Base-by-base conservation (phyloP, 2,113 vertebrate genomes). In the Megaceryle maxima region DNA sequence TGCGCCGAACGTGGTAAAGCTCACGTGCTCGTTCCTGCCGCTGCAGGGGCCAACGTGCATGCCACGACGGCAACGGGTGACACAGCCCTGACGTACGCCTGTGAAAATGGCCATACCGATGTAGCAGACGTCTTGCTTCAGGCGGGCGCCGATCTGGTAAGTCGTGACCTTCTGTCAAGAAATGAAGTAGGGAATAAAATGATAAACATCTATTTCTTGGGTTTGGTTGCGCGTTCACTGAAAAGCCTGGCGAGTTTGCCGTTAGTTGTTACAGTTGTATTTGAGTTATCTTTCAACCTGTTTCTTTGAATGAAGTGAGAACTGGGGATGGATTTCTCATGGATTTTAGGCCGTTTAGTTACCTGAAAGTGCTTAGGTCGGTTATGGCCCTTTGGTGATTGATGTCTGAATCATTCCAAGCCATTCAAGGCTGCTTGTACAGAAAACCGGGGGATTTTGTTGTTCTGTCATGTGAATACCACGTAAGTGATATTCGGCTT, bases 41-140 rank as follows among this genome's bases (percentile, higher is more conserved):
- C 77, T 92, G 6, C 90, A 99, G 99, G 99, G 93, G 99, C 99
- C 69, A 99, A 99, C 9, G 99, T 99, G 79, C 99, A 99, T 8
- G 99, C 99, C 57, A 99, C 99, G 48, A 99, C 99, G 60, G 99
- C 99, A 22, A 99, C 99, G 4, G 99, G 99, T 15, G 99, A 99
- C 97, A 99, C 99, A 6, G 99, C 99, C 2, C 97, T 99, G 96
- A 99, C 99, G 1, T 99, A 99, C 0, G 99, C 99, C 24, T 99
- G 99, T 97, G 99, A 99, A 97, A 99, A 99, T 16, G 99, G 99
- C 89, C 99, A 99, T 93, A 99, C 99, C 0, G 99, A 99, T 94
- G 99, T 99, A 87, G 99, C 99, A 29, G 99, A 99, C 90, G 99
- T 99, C 92, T 97, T 99, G 89, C 98, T 99, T 86, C 99, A 99